These are phyloP conservation scores for Epistrophe grossulariae DNA, from an alignment of 2,888 invertebrate genomes.

Conservation along the genomic window DNA sequence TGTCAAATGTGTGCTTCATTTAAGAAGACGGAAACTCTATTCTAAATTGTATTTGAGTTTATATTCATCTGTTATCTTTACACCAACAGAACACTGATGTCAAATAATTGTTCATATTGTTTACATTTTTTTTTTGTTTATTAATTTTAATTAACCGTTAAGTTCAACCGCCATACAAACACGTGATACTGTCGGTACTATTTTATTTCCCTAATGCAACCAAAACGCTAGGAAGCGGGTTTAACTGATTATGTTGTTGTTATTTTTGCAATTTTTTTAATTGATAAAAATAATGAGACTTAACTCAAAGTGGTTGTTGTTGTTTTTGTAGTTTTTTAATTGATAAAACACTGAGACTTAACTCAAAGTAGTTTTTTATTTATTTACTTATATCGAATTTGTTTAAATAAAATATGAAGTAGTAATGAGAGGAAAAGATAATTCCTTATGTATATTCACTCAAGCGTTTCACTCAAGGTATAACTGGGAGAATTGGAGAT, in stretches of 20 bases:
- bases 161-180: background rate
- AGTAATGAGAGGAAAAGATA: background rate
- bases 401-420: background rate
- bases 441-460: background rate
- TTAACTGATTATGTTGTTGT: background rate
- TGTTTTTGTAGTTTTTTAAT: background rate
- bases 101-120: conserved; percentile 6
- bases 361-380: background rate
- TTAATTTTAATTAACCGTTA: background rate
- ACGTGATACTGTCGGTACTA: conserved; percentile 1
- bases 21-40: background rate
- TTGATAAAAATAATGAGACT: background rate
- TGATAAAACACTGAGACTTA: background rate
- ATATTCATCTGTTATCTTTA: background rate
- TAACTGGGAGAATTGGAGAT: background rate
- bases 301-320: no score
- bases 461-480: background rate
- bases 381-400: background rate
- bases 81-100: background rate
- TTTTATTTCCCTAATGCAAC: no score
- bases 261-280: background rate
- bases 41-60: background rate
- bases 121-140: no score
- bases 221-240: no score
- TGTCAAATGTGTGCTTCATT: background rate